Base-by-base conservation (phyloP, 2,797 vertebrate genomes). In the Prunella strophiata region DNA sequence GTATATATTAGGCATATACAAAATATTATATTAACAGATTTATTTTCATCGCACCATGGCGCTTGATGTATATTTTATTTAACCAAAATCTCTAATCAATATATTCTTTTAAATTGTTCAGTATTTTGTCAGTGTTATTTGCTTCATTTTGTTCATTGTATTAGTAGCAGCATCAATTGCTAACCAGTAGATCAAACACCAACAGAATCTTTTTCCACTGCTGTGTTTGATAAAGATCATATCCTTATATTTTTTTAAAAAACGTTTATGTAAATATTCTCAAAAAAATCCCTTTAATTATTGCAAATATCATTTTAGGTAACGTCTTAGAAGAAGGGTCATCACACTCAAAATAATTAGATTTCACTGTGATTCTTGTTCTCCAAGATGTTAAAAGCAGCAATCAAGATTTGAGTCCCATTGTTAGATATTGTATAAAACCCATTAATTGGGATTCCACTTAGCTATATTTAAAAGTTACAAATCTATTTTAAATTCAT, bases 381-480 rank as follows among this genome's bases (percentile, higher is more conserved):
- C 75, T 63, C 20, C 51, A 68, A 72, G 62, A 81, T n/a, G 13
- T 36, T 80, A 78, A 88, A 92, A 94, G 43, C 19, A 91, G 59
- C 51, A 66, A 82, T 76, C 29, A 75, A 84, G 40, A 73, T 12
- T 75, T 68, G 34, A 88, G 42, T 58, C 45, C 50, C 50, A 77
- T 72, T 93, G 72, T 89, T 85, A 94, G 61, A 68, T 10, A 65
- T 13, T 18, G 3, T n/a, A 72, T 38, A 85, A 88, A 74, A 74
- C 30, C 16, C 42, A 83, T 83, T 94, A 91, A 88, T 11, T 75
- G 4, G 30, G 54, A 92, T 88, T 92, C 42, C 57, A 85, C 42
- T 76, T 85, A 74, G 23, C 19, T 74, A 88, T 85, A 78, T 93
- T 88, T 82, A 92, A 92, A 93, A 81, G 84, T 70, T 77, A 73